Conservation (phyloP, 2,113 vertebrate species). For the Perca flavescens region DNA sequence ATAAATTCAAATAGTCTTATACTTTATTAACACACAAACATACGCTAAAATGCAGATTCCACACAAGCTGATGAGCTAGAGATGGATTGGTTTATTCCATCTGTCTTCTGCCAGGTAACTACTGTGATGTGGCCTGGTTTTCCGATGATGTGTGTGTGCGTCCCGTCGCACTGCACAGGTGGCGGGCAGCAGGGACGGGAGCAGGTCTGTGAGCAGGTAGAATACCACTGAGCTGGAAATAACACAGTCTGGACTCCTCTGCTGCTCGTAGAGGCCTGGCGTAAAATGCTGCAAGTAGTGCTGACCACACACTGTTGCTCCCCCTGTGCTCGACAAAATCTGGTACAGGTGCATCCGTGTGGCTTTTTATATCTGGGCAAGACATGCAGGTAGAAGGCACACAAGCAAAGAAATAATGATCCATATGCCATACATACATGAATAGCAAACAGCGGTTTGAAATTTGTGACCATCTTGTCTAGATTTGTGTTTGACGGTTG, state of each 20-base stretch:
- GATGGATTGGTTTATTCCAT: constrained; percentile 51
- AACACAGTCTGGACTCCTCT: constrained; percentile 65
- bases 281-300: constrained; percentile 60
- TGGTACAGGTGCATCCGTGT: constrained; percentile 26
- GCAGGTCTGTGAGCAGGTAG: constrained; percentile 69
- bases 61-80: constrained; percentile 10
- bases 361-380: constrained; percentile 19
- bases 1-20: background rate
- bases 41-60: background rate
- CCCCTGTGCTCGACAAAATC: constrained; percentile 35
- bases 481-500: background rate
- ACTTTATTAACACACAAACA: background rate
- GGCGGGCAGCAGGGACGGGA: constrained; percentile 64
- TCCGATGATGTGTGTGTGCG: constrained; percentile 14
- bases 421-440: background rate
- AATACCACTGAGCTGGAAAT: constrained; percentile 74
- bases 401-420: background rate
- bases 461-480: background rate
- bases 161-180: constrained; percentile 60
- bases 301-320: constrained; percentile 57
- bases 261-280: constrained; percentile 54
- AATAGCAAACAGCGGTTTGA: background rate
- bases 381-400: background rate
- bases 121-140: constrained; percentile 74
- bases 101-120: constrained; percentile 37